Base-by-base conservation (phyloP, 2,888 invertebrate species). In the Ferrisia virgata region DNA sequence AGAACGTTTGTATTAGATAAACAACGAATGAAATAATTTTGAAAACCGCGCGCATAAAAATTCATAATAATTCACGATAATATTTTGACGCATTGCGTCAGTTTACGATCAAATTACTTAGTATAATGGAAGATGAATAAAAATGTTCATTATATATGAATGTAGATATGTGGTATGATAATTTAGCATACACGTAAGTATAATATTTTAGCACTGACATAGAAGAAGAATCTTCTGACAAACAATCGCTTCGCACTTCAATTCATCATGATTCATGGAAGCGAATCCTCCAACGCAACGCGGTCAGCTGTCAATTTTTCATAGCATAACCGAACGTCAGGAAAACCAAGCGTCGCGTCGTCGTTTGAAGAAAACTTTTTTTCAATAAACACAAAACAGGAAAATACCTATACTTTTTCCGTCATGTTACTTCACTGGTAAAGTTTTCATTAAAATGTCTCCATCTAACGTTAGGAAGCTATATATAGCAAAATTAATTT, bases 391-490 rank as follows among this genome's bases (percentile, higher is more conserved):
- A 28, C 69, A 69, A 69, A 69, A 69, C 13, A 72, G 36, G 72
- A 36, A 72, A 72, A 72, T 28, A 36, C 31, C 36, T n/a, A 15
- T 28, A 36, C 72, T 72, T 31, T 72, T 72, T 72, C 36, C 72
- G 33, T 72, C 72, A 72, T 72, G 31, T 33, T 36, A n/a, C 72
- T 72, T 28, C 2, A 18, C 28, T 8, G 36, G 22, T 31, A 28
- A 72, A 33, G 36, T 72, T 72, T 72, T 72, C 72, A 72, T 72
- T 72, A 72, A 72, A 72, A 72, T 72, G 36, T 72, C 72, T 36
- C 72, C 72, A 69, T 69, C 69, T 69, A 69, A 69, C 69, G 69
- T 31, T 31, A 31, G 36, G 36, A 72, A 31, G 36, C 72, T 72
- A 36, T 28, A 28, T 36, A 72, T 11, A 36, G 36, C 36, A 18